Percentiles rank a stretch among this genome's conserved stretches.
These are phyloP conservation scores for Iphiclides podalirius DNA, from an alignment of 2,888 invertebrate genomes.

Conservation along the genomic window DNA sequence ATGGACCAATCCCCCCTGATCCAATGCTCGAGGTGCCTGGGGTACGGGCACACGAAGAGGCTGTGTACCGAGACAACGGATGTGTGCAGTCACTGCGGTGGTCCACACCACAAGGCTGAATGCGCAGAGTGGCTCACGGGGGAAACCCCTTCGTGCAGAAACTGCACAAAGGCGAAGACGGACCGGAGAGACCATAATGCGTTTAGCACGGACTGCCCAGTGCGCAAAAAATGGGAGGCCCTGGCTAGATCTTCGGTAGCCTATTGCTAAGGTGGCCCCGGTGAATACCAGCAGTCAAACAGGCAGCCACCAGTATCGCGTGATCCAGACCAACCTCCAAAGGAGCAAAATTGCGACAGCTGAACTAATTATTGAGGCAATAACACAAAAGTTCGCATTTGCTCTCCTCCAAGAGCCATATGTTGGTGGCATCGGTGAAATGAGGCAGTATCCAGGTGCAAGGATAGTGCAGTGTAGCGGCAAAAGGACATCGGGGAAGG, in stretches of 20 bases:
- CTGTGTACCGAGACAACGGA: background rate
- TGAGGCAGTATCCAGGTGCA: background rate
- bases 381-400: background rate
- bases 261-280: too few species aligned
- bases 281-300: background rate
- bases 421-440: background rate
- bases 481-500: too few species aligned
- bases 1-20: too few species aligned
- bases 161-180: background rate
- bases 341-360: constrained; percentile 20
- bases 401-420: constrained; percentile 12
- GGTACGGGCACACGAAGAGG: background rate
- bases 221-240: background rate
- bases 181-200: background rate
- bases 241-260: background rate
- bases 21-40: too few species aligned
- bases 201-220: background rate
- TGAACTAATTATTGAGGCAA: constrained; percentile 22
- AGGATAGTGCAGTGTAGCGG: background rate
- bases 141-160: background rate
- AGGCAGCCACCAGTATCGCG: background rate
- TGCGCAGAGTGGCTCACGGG: background rate
- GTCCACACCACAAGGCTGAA: background rate
- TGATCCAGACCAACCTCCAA: constrained; percentile 24
- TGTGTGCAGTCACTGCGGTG: constrained; percentile 1